Conservation (phyloP, 2,113 vertebrate genomes). For the Strix uralensis region DNA sequence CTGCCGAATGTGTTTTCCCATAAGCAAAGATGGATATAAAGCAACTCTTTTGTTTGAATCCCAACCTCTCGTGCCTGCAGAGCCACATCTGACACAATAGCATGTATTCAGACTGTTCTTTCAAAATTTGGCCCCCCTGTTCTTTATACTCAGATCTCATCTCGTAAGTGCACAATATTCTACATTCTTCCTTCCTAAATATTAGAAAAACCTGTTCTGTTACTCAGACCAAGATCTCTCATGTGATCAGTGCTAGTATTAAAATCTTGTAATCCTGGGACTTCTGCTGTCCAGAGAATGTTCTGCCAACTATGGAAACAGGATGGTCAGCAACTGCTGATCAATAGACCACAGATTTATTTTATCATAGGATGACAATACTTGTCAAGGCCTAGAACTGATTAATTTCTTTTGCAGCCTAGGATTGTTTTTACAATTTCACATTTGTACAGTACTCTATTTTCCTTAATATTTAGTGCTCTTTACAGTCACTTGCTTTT, state of each 20-base stretch:
- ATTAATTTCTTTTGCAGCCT: not conserved
- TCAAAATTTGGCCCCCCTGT: not conserved
- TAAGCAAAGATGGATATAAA: not conserved
- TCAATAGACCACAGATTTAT: not conserved
- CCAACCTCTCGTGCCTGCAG: not conserved
- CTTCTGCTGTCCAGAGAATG: not conserved
- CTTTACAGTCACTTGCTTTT: not conserved
- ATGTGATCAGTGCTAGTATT: not conserved
- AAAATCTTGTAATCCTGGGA: not conserved
- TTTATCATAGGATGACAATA: not conserved
- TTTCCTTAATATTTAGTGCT: not conserved
- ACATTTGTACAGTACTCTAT: not conserved
- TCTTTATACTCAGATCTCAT: not conserved
- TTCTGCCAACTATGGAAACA: not conserved
- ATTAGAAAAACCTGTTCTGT: not conserved
- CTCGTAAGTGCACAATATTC: not conserved
- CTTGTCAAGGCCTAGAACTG: not conserved
- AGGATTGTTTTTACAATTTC: not conserved
- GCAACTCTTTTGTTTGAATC: not conserved
- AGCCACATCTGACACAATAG: accelerated
- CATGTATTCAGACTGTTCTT: not conserved
- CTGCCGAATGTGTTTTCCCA: not conserved
- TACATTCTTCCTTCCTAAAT: not conserved
- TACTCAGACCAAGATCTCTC: not conserved
- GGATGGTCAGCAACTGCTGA: not conserved